These are phyloP conservation scores for Lutjanus campechanus DNA, from an alignment of 2,797 vertebrate genomes.

Conservation along the genomic window DNA sequence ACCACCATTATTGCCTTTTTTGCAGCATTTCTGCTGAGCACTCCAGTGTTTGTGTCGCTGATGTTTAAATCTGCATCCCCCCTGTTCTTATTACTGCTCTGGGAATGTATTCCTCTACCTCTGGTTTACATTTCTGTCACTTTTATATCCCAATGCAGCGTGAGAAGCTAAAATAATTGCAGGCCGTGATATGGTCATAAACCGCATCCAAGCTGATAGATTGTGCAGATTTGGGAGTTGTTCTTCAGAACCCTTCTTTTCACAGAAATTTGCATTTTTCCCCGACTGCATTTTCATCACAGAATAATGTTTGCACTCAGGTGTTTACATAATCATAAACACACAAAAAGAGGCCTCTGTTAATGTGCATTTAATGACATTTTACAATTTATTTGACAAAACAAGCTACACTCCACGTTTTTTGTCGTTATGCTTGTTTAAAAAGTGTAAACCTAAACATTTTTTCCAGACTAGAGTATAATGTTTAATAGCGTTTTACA, in stretches of 20 bases:
- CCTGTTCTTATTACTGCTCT: constrained; percentile 50
- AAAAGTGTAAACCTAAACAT: too few species aligned
- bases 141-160: constrained; percentile 62
- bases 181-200: constrained; percentile 49
- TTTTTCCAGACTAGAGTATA: too few species aligned
- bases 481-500: too few species aligned
- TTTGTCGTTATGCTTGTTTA: too few species aligned
- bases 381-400: too few species aligned
- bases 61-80: constrained; percentile 57
- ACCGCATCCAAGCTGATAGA: constrained; percentile 42
- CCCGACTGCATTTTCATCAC: not conserved
- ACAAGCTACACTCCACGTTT: too few species aligned
- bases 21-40: constrained; percentile 57
- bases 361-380: too few species aligned
- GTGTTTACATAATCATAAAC: not conserved
- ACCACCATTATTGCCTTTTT: constrained; percentile 55
- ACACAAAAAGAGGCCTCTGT: too few species aligned
- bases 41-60: constrained; percentile 42
- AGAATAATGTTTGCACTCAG: not conserved
- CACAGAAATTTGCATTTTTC: constrained; percentile 9
- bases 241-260: constrained; percentile 34
- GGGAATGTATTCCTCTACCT: constrained; percentile 53
- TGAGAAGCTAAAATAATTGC: constrained; percentile 59
- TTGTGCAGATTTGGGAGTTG: constrained; percentile 47
- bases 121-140: constrained; percentile 54